Base-by-base conservation (phyloP, 2,888 invertebrate species). In the Parapristionchus giblindavisi region DNA sequence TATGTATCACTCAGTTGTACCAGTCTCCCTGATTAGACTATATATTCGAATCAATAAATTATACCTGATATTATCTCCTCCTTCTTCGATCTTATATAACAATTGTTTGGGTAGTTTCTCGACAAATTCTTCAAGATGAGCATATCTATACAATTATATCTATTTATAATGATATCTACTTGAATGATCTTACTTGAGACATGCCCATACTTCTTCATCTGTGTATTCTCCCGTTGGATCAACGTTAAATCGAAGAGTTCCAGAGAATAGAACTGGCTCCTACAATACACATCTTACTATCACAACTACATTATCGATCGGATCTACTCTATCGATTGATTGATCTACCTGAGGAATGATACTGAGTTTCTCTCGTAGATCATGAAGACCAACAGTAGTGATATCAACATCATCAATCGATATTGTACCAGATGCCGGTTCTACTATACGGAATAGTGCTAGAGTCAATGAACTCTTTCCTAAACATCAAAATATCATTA, bases 71-170 rank as follows among this genome's bases (percentile, higher is more conserved):
- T 96, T 97, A 87, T 94, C 94, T 70, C 96, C 96, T 75, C 95
- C 95, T 89, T 97, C 96, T 3, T 93, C 90, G 70, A 96, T 92
- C 89, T 93, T 93, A 89, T 96, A 93, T 78, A 92, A 91, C 65
- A 98, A 91, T 14, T 94, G 93, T 72, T 74, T 65, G 0, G 83
- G 81, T n/a, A 83, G 56, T 2, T 48, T 43, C 56, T 80, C 79
- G 21, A 83, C 80, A 56, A 81, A 80, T 3, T 76, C 43, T 32
- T 79, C 77, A 32, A 83, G 58, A 63, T 81, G 78, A 0, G 83
- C 78, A 29, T 79, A 77, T 48, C 72, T 58, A 2, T 34, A 56
- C 34, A 34, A 29, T 27, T 63, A 27, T 24, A 63, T 63, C 38
- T 6, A 11, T 38, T 1, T 34, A 48, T 51, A 11, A n/a, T 61